Evolutionary conservation across 23 tunicate species (phyloP).

Genomic region (Ascidia mentula): DNA sequence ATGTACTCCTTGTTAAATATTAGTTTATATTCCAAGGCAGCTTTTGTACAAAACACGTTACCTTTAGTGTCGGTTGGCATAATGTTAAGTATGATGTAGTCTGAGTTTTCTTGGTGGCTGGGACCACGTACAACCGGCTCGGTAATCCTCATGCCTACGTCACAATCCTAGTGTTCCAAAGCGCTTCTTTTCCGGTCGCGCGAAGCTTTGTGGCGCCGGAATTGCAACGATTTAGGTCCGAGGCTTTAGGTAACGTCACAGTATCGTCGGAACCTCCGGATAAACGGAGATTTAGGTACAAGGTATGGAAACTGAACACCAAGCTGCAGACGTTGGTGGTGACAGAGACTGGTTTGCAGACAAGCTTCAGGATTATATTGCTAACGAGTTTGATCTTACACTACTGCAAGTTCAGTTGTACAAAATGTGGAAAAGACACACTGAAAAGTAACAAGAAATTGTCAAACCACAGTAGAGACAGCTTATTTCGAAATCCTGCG

Average conservation of each 20-base stretch:
- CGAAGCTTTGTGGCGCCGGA: neutral
- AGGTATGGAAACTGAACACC: neutral
- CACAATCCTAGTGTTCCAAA: constrained; percentile 5
- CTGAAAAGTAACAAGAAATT: too few relatives aligned
- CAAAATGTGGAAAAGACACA: too few relatives aligned
- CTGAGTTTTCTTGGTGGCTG: constrained; percentile 17
- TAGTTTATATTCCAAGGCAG: too few relatives aligned
- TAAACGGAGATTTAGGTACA: neutral
- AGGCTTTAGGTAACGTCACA: neutral
- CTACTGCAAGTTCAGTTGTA: too few relatives aligned
- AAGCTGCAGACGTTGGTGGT: neutral
- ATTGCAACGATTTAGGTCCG: neutral
- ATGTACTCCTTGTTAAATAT: too few relatives aligned
- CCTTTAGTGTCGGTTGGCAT: constrained; percentile 25
- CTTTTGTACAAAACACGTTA: too few relatives aligned
- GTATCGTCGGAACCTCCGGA: neutral
- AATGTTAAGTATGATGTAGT: constrained; percentile 35
- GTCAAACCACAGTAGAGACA: too few relatives aligned
- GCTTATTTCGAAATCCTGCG: too few relatives aligned
- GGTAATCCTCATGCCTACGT: constrained; percentile 35
- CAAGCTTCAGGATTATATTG: too few relatives aligned
- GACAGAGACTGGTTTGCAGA: neutral
- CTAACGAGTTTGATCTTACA: too few relatives aligned
- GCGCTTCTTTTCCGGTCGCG: constrained; percentile 11
- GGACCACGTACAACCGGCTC: constrained; percentile 16